Base-by-base conservation (phyloP, 1,140 invertebrate genomes). In the Amphibalanus amphitrite region DNA sequence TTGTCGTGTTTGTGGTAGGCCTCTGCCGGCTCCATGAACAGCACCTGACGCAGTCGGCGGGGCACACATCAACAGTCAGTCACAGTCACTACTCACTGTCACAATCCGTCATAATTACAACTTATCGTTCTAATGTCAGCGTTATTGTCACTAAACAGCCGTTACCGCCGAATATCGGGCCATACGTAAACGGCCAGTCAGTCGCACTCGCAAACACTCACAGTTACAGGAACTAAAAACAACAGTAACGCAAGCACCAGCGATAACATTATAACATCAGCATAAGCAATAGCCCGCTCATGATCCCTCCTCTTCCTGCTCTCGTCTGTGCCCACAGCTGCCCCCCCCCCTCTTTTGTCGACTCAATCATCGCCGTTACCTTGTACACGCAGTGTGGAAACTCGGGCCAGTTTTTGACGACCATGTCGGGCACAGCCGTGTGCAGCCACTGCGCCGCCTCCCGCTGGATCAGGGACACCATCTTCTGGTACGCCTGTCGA, bases 1-100 rank as follows among this genome's bases (percentile, higher is more conserved):
- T 91, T 93, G 80, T 98, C 95, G 73, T 90, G 85, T 77, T 91
- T 93, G 77, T 89, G 92, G 81, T 96, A 96, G 67, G 89, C 86
- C 72, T 97, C 93, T 0, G 87, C 81, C 72, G 86, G 84, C 79
- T 96, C 93, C 76, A 96, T 82, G 73, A 76, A 75, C 1, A 76
- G 72, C 26, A 76, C 33, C 70, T 75, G 74, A 33, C 74, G 74
- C 4, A 75, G 59, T 6, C 15, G 15, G 15, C 4, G 4, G 15
- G 33, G 25, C 69, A 70, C 69, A 30, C 30, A 47, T 3, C n/a
- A 47, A 8, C 69, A 70, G 30, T 70, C 69, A 38, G 30, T 10
- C 59, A 47, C n/a, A 70, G 30, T 28, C 30, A 38, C 4, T 47
- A 15, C 69, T 29, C n/a, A n/a, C n/a, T 69, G 23, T 15, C 15